Conservation (phyloP, 1,140 invertebrate species). For the Heliconius himera region DNA sequence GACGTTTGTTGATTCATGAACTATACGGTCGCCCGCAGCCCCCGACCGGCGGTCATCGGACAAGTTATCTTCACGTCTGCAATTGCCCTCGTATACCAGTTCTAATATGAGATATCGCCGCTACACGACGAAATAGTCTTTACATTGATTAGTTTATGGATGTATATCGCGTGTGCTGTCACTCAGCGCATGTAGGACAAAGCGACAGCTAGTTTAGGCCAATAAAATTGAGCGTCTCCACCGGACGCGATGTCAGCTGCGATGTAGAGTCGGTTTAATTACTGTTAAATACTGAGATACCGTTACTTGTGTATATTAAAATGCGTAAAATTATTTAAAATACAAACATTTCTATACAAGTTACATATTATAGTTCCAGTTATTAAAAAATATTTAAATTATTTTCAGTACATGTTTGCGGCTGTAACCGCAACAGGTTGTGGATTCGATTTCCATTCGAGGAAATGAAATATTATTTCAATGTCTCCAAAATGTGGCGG, state of each 20-base stretch:
- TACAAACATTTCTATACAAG: too few relatives aligned
- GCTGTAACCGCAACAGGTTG: too few relatives aligned
- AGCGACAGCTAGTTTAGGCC: conserved; percentile 38
- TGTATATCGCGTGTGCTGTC: not conserved
- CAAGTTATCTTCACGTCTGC: conserved; percentile 23
- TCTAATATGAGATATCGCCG: conserved; percentile 23
- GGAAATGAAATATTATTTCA: too few relatives aligned
- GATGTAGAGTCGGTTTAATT: conserved; percentile 15
- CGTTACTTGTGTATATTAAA: not conserved
- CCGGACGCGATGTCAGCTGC: conserved; percentile 30
- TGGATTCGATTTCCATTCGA: too few relatives aligned
- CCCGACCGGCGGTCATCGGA: not conserved
- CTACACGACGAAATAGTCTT: not conserved
- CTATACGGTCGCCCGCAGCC: not conserved
- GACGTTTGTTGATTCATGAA: conserved; percentile 1
- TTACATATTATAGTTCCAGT: too few relatives aligned
- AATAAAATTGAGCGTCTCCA: conserved; percentile 44
- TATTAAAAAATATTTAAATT: too few relatives aligned
- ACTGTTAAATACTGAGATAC: not conserved
- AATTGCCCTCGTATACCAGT: conserved; percentile 27
- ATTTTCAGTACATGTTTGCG: too few relatives aligned
- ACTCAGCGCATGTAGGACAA: conserved; percentile 30
- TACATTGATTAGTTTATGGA: not conserved
- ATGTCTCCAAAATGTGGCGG: too few relatives aligned
- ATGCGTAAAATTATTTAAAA: not conserved